These are phyloP conservation scores for Isichthys henryi DNA, from an alignment of 2,113 vertebrate genomes.

Conservation along the genomic window DNA sequence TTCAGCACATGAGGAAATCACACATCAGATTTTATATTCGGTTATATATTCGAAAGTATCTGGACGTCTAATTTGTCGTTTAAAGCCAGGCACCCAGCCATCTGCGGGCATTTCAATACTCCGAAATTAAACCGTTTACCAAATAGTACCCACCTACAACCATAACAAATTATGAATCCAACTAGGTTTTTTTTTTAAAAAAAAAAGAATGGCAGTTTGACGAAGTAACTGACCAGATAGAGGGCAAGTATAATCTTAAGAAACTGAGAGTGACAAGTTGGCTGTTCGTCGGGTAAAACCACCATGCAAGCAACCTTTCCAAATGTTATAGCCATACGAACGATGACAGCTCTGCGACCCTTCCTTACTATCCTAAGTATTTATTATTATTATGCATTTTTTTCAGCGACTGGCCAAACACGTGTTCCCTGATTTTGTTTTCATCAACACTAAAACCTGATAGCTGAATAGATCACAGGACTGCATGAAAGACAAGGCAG, in stretches of 20 bases:
- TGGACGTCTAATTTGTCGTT: not conserved
- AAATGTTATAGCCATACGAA: not conserved
- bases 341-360: not conserved
- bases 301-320: not conserved
- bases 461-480: not conserved
- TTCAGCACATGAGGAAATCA: not conserved
- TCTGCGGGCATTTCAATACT: not conserved
- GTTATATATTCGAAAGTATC: not conserved
- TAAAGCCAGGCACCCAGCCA: not conserved
- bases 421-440: not conserved
- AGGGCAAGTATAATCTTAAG: not conserved
- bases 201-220: not conserved
- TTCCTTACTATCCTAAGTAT: not conserved
- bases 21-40: not conserved
- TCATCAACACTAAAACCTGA: not conserved
- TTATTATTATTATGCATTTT: not conserved
- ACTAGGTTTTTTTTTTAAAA: not conserved
- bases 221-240: not conserved
- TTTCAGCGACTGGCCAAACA: not conserved
- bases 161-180: not conserved
- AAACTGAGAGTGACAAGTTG: not conserved
- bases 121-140: not conserved
- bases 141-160: not conserved
- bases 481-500: not conserved
- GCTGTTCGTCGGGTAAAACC: not conserved